These are phyloP conservation scores for Chaenocephalus aceratus DNA, from an alignment of 2,113 vertebrate species.

Conservation along the genomic window DNA sequence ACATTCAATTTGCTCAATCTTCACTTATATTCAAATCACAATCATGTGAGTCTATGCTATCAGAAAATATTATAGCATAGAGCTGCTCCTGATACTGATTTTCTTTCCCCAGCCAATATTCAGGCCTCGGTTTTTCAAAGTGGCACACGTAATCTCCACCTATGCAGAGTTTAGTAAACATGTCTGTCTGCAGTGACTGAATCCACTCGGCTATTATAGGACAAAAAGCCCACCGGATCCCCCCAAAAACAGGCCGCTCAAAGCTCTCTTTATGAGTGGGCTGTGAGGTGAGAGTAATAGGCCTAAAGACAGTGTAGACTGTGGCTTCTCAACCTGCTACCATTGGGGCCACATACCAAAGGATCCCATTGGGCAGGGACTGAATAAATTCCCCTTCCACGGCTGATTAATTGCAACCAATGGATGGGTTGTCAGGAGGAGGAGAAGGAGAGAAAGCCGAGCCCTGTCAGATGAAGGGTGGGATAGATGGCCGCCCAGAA, in stretches of 20 bases:
- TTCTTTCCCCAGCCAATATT: constrained; percentile 28
- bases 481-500: constrained; percentile 53
- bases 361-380: constrained; percentile 68
- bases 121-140: constrained; percentile 52
- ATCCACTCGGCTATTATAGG: constrained; percentile 69
- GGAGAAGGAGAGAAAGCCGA: constrained; percentile 48
- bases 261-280: constrained; percentile 78
- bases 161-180: constrained; percentile 77
- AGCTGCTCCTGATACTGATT: constrained; percentile 20
- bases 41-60: not conserved
- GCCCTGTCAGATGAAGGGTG: constrained; percentile 52
- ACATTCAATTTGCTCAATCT: not conserved
- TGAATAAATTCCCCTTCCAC: constrained; percentile 76
- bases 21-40: constrained; percentile 1
- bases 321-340: constrained; percentile 81
- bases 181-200: constrained; percentile 65
- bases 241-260: constrained; percentile 70
- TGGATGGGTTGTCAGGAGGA: constrained; percentile 67
- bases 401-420: constrained; percentile 81
- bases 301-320: constrained; percentile 74
- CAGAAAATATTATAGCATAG: no score
- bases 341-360: constrained; percentile 76
- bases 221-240: constrained; percentile 80
- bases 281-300: constrained; percentile 84
- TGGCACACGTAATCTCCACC: constrained; percentile 71